Base-by-base conservation (phyloP, 92 coral and sea anemone species). In the Epizoanthus stellaris region DNA sequence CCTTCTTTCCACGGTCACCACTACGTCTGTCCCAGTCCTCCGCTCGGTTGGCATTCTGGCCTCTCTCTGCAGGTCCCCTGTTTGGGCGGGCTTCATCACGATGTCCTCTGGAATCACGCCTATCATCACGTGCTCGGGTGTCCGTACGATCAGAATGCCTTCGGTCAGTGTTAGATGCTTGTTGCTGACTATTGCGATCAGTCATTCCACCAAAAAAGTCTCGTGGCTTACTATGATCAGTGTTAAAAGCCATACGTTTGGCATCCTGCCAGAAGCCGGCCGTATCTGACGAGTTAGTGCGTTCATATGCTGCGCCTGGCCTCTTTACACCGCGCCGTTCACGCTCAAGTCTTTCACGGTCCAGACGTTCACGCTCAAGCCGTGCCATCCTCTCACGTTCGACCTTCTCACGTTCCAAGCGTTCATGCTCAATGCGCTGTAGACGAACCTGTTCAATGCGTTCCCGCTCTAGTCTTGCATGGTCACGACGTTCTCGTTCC, bases 261-360 rank as follows among this genome's bases (percentile, higher is more conserved):
- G 98, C 73, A 53, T 96, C 99, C 72, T 95, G 98, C 99, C 99
- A 96, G 84, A 91, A 96, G 15, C 99, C 99, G 75, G 91, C 93
- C 47, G 87, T 88, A 30, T 91, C 91, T 25, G 94, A 91, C 15
- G 89, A 52, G 65, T 88, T 91, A 8, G 90, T 89, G 14, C 96
- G 91, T 75, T 90, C 94, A 76, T 88, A 94, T 3, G 97, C 71
- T 15, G 88, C 94, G 20, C 88, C 98, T 73, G 98, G 87, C 25
- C 99, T 93, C 80, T 96, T 96, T 23, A 92, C 77, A 23, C 93
- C 95, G 49, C 99, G 94, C 67, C 96, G 77, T 73, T 90, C 96
- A 65, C 96, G 96, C 17, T 93, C 96, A 54, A 93, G 88, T 36
- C 96, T 89, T 62, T 94, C 98, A 75, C 98, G 96, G 54, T 94